phyloP scores from a whole-genome alignment of 2,797 vertebrate genomes.

The Micropoecilia bifurca region DNA sequence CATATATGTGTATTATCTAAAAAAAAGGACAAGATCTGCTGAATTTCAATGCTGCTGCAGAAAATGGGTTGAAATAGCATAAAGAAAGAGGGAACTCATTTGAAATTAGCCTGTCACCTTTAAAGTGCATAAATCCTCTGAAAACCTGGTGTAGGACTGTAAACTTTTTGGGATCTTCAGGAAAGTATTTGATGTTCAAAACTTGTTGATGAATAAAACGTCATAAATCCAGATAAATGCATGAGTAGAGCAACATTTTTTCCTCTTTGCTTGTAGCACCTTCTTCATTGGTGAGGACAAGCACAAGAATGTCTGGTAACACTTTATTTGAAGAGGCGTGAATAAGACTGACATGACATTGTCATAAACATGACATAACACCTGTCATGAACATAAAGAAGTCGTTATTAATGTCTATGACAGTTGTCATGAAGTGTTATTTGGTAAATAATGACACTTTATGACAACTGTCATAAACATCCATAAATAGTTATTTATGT shows the following conservation, averaged over 20 bases:
- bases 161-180: conserved; percentile 21
- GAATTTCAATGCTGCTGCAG: neutral
- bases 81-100: neutral
- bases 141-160: conserved; percentile 19
- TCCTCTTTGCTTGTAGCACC: neutral
- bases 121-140: conserved; percentile 3
- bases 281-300: neutral
- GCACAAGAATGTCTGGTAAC: neutral
- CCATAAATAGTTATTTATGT: no score
- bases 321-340: no score
- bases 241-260: neutral
- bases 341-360: no score
- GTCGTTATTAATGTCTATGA: no score
- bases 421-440: no score
- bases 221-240: neutral
- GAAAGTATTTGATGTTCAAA: conserved; percentile 30
- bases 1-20: neutral
- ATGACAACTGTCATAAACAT: no score
- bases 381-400: no score
- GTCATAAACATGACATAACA: no score
- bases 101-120: conserved; percentile 7
- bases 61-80: neutral
- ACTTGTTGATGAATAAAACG: conserved; percentile 22
- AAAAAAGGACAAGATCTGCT: neutral
- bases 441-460: no score